Base-by-base conservation (phyloP, 1,140 invertebrate species). In the Drosophila busckii region DNA sequence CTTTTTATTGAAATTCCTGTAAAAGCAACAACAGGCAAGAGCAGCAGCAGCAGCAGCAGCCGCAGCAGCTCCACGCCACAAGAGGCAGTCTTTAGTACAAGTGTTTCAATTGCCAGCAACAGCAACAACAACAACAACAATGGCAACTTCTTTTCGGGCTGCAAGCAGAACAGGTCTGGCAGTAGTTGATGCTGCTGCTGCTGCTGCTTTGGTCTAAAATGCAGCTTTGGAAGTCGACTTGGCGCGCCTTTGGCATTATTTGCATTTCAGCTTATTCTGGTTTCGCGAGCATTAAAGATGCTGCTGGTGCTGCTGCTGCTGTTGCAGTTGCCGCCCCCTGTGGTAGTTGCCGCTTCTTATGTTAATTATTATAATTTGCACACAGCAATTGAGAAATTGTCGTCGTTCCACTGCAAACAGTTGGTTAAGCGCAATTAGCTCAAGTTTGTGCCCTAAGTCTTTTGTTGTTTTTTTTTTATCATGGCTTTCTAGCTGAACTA, bases 1-100 rank as follows among this genome's bases (percentile, higher is more conserved):
- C 75, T 75, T 82, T 75, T 82, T 82, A 82, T 82, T 82, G 69
- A 82, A 82, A 82, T 82, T 82, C 75, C 65, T 75, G 69, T 55
- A 82, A 82, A 71, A 59, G 46, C 50, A 69, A 38, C 71, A 62
- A 66, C 44, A 59, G 26, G 22, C 42, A 44, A 16, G 38, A 63
- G 23, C 55, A 55, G 26, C 52, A 45, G 26, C 26, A 52, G 20
- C 22, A 44, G 22, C 60, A 37, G 46, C 29, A 32, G 19, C 44
- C 20, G 8, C 54, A 41, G 44, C 59, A 29, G 61, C 70, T 42
- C n/a, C n/a, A n/a, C n/a, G 35, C 45, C 17, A 41, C 37, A 52
- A 46, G 52, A 37, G 52, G 38, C 55, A 49, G 34, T 16, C 37
- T n/a, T 67, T 55, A 73, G 69, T 58, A 73, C 70, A 80, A 82